Conservation (phyloP, 2,113 vertebrate species). For the Plestiodon gilberti region DNA sequence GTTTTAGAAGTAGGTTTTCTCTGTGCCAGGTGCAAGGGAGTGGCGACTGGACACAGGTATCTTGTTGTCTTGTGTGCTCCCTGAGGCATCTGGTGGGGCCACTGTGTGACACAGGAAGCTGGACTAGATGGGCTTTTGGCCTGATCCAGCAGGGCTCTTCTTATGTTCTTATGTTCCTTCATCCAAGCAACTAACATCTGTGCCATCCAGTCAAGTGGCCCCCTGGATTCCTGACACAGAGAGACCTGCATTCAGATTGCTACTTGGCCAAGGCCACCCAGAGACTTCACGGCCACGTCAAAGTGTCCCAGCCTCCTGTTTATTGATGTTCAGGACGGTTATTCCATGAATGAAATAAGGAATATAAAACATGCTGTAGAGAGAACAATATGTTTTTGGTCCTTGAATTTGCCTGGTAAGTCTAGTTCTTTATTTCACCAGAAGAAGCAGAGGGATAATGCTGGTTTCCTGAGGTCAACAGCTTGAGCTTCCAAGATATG, state of each 20-base stretch:
- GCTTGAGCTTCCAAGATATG: neutral
- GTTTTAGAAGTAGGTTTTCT: no score
- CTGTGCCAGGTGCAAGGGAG: no score
- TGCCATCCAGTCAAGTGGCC: neutral
- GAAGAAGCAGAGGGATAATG: neutral
- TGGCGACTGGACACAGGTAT: no score
- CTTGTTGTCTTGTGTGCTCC: no score
- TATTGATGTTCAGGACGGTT: neutral
- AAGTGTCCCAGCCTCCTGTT: neutral
- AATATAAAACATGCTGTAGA: neutral
- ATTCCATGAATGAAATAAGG: neutral
- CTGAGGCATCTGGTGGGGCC: no score
- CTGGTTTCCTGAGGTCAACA: neutral
- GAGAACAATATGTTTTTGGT: neutral
- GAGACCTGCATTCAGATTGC: neutral
- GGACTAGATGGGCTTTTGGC: no score
- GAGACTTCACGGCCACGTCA: neutral
- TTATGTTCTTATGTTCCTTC: no score
- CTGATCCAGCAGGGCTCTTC: no score
- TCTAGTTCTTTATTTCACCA: neutral
- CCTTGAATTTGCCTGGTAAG: neutral
- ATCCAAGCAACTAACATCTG: neutral
- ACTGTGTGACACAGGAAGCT: no score
- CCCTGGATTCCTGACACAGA: neutral
- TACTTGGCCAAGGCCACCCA: neutral